Evolutionary conservation across 2,888 invertebrate species (phyloP).

Genomic region (Ormyrus thymus): DNA sequence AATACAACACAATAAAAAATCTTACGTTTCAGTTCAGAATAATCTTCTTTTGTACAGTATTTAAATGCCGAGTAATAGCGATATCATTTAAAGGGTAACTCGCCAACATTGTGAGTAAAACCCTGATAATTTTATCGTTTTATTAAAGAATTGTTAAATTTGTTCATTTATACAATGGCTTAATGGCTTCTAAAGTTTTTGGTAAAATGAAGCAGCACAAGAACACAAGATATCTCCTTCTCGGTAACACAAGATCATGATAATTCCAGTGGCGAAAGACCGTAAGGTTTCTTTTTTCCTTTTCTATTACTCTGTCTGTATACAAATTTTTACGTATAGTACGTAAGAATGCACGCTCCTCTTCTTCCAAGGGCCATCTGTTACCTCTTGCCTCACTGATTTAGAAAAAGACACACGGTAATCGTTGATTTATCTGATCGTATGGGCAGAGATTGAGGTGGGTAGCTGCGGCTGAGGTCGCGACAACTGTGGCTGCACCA

Average conservation of each 20-base stretch:
- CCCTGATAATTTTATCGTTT: conserved; percentile 74
- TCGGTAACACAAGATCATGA: conserved; percentile 35
- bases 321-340: no score
- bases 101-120: conserved; percentile 47
- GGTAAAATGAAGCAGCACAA: conserved; percentile 45
- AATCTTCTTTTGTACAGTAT: conserved; percentile 55
- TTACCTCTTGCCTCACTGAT: conserved; percentile 19
- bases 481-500: conserved; percentile 50
- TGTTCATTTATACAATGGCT: conserved; percentile 76
- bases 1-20: conserved; percentile 57
- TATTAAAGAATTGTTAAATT: conserved; percentile 75
- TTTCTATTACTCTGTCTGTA: conserved; percentile 14
- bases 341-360: conserved; percentile 8
- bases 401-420: not conserved
- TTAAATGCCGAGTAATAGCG: conserved; percentile 54
- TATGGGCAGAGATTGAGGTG: conserved; percentile 52
- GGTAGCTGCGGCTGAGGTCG: conserved; percentile 39
- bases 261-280: conserved; percentile 44
- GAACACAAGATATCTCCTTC: conserved; percentile 34
- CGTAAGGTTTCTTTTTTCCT: conserved; percentile 22
- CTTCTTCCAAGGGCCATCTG: conserved; percentile 9
- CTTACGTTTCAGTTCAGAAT: conserved; percentile 53
- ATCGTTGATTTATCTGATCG: conserved; percentile 51
- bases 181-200: conserved; percentile 69
- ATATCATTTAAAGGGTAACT: conserved; percentile 52